Evolutionary conservation across 2,797 vertebrate species (phyloP), one percentile per base, ranked within the genome.

Genomic region (Gallinago nigripennis): DNA sequence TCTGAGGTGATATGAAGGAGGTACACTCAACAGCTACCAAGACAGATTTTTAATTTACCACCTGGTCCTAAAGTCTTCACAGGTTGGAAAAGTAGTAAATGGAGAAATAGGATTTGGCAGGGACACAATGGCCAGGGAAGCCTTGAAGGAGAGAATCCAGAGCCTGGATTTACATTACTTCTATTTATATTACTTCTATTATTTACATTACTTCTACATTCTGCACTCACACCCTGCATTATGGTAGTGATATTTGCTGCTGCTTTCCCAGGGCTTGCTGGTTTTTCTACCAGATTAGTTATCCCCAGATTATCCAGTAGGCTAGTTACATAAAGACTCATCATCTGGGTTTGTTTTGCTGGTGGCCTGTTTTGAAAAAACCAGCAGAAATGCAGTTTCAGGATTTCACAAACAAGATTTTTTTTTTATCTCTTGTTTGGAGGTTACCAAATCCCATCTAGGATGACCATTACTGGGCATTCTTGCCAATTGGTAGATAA

Each of bases 171-270:
- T 73, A 16, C 1, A 20, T 30, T 33, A 33, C 6, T 75, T 57
- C 53, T 33, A 2, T 3, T 21, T 73, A 16, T 1, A 20, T 30
- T 33, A 33, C 6, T 75, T 57, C 53, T 33, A 2, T 3, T 39
- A n/a, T 7, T 21, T 73, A 16, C 1, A 20, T 30, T 33, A 33
- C 6, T 75, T 57, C 53, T 33, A 2, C 3, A 1, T 20, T 37
- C 41, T 28, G 19, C 27, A 33, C 20, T 33, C 7, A 21, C 11
- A 37, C 27, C 24, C 37, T 43, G 58, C n/a, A 65, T 16, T 20
- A 31, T 8, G 6, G 23, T 58, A 24, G 6, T 8, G 10, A 11
- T 8, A 46, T 11, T 9, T 0, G 0, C 24, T 50, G n/a, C 24
- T 65, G 24, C 50, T 68, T 85, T 78, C 23, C 45, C 51, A 43